A percentile compares a stretch with the other conserved stretches of the same genome.
These are phyloP conservation scores for Apeltes quadracus DNA, from an alignment of 2,113 vertebrate species.

Conservation along the genomic window DNA sequence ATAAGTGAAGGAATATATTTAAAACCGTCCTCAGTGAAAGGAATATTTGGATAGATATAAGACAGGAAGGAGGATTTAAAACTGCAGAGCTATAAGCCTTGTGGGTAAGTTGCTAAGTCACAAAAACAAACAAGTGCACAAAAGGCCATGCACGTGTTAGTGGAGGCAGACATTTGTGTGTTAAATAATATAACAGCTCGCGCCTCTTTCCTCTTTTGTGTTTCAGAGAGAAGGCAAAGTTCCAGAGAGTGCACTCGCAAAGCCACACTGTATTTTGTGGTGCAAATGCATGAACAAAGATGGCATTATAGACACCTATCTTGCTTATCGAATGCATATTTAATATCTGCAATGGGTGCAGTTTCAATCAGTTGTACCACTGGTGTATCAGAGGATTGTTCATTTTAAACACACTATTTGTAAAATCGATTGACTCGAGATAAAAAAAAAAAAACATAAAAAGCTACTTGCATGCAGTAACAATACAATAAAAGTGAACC, in stretches of 20 bases:
- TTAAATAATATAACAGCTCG: constrained; percentile 68
- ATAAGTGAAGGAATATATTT: constrained; percentile 35
- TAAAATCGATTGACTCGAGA: neutral
- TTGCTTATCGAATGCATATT: constrained; percentile 23
- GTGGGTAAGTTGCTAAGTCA: constrained; percentile 25
- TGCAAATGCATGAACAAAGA: constrained; percentile 36
- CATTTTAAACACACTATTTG: too few relatives aligned
- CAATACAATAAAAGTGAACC: neutral
- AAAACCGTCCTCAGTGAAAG: constrained; percentile 6
- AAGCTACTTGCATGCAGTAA: neutral
- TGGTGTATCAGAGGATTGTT: neutral
- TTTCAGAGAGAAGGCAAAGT: constrained; percentile 60
- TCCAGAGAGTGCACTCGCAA: constrained; percentile 45
- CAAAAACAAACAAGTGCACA: constrained; percentile 60
- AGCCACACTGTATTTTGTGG: constrained; percentile 17
- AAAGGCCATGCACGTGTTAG: constrained; percentile 49
- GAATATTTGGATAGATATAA: constrained; percentile 11
- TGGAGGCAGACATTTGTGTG: constrained; percentile 43
- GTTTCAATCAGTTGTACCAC: constrained; percentile 7
- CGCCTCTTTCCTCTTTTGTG: constrained; percentile 58
- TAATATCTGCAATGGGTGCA: constrained; percentile 15
- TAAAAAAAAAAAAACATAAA: neutral
- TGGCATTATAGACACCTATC: neutral
- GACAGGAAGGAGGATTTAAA: constrained; percentile 22
- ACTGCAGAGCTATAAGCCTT: constrained; percentile 10